Base-by-base conservation (phyloP, 2,113 vertebrate genomes). In the Columbina picui region DNA sequence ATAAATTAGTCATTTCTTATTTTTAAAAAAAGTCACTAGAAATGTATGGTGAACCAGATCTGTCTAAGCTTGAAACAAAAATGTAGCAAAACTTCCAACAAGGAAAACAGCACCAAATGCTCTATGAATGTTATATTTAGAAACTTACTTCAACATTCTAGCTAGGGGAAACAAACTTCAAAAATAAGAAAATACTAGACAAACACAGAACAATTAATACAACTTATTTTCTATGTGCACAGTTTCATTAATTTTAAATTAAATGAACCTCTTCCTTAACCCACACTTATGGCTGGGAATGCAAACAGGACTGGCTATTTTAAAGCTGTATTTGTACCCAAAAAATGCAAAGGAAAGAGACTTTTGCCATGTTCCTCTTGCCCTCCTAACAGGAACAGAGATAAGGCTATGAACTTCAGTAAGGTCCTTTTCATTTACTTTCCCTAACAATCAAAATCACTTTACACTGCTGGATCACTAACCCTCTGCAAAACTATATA, bases 41-140 rank as follows among this genome's bases (percentile, higher is more conserved):
- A 61, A 77, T 4, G 21, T 68, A 60, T 29, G 64, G 78, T 94
- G 84, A 95, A 93, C 94, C n/a, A 95, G 52, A 95, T 93, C 86
- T 96, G 94, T 92, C 89, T 60, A 75, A 81, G 21, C 45, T 75
- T 90, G 67, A 86, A 86, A 38, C 3, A 34, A 89, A 91, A 64
- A 60, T 0, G 12, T 32, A 47, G 45, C 30, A 78, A 81, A 91
- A 74, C 53, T 91, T 89, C 65, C 84, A 95, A 64, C 60, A 43
- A 78, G 64, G n/a, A 87, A 60, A 91, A 61, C 38, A 94, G 27
- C 60, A 89, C 64, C 67, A 92, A 91, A 78, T 59, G 29, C 73
- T 75, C 34, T 63, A 41, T 14, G n/a, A 63, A 70, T 43, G 74
- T 59, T 78, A 9, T 45, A 71, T 26, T 49, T 22, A 90, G 73